A percentile compares a stretch with the other conserved stretches of the same genome.
These are phyloP conservation scores for Ypsolopha scabrella DNA, from an alignment of 2,888 invertebrate genomes.

Conservation along the genomic window DNA sequence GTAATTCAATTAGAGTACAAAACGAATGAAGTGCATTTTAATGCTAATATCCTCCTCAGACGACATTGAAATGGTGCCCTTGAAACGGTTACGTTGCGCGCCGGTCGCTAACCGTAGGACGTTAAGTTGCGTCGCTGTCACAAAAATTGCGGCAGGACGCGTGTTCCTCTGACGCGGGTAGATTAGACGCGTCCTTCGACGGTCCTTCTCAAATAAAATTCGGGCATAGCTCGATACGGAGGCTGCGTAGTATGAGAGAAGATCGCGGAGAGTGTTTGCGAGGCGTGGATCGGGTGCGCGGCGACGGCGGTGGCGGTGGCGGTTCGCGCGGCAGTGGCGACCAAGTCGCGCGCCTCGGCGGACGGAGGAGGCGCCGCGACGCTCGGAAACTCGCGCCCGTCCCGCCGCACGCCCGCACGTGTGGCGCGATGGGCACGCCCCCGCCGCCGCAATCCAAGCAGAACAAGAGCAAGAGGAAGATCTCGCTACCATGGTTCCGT, in stretches of 20 bases:
- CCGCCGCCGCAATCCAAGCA: constrained; percentile 43
- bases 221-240: constrained; percentile 64
- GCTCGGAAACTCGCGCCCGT: constrained; percentile 22
- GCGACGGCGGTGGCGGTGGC: constrained; percentile 19
- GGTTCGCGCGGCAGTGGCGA: constrained; percentile 24
- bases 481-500: constrained; percentile 91
- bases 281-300: constrained; percentile 28
- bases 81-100: not conserved
- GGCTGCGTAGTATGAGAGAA: constrained; percentile 53
- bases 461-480: constrained; percentile 84
- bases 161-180: constrained; percentile 29
- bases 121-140: constrained; percentile 23
- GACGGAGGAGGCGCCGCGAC: constrained; percentile 34
- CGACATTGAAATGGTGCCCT: not conserved
- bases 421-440: constrained; percentile 40
- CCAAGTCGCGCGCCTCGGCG: constrained; percentile 17
- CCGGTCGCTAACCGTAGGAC: constrained; percentile 3
- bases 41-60: too few relatives aligned
- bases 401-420: constrained; percentile 31
- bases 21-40: too few relatives aligned
- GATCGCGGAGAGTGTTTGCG: constrained; percentile 20
- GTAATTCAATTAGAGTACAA: too few relatives aligned
- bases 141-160: constrained; percentile 21
- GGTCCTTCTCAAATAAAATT: constrained; percentile 24
- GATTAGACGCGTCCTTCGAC: constrained; percentile 62